Evolutionary conservation across 2,113 vertebrate genomes (phyloP).

Genomic region (Neolamprologus sp.): DNA sequence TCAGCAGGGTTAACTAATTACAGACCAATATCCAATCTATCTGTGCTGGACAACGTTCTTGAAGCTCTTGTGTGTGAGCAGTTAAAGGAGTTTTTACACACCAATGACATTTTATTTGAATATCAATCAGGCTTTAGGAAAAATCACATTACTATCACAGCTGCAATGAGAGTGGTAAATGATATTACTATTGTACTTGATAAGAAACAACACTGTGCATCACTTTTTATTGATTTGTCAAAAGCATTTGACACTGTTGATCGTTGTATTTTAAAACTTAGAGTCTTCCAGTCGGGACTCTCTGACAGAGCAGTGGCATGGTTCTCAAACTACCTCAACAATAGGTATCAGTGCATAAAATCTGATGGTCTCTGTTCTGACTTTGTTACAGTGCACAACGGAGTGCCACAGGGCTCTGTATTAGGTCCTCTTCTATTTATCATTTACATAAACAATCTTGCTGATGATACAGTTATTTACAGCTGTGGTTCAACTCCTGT

Average conservation of each 20-base stretch:
- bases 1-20: neutral
- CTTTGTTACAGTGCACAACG: neutral
- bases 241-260: neutral
- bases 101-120: neutral
- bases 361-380: neutral
- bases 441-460: neutral
- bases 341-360: neutral
- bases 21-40: neutral
- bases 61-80: neutral
- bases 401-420: neutral
- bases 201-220: neutral
- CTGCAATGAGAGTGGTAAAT: neutral
- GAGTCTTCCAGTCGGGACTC: fast-evolving
- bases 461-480: neutral
- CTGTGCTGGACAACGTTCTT: neutral
- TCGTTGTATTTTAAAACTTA: neutral
- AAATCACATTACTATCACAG: neutral
- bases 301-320: neutral
- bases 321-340: neutral
- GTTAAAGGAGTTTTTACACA: neutral
- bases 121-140: neutral
- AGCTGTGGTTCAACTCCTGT: neutral
- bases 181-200: neutral
- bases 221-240: neutral
- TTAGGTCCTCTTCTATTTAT: neutral